Evolutionary conservation across 2,888 invertebrate genomes (phyloP), one percentile per base, ranked within the genome.

Genomic region (Lydus trimaculatus): DNA sequence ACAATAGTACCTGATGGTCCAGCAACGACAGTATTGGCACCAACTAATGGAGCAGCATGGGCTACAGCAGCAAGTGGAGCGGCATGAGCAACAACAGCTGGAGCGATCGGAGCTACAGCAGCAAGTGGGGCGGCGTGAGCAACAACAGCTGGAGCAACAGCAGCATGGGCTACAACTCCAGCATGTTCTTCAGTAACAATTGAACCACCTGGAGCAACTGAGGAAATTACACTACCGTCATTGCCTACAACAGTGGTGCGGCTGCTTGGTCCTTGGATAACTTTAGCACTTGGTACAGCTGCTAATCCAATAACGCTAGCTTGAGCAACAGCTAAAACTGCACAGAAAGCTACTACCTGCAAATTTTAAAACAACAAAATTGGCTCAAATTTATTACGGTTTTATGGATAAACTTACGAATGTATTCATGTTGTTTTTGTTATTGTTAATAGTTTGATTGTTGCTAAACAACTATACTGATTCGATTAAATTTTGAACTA

Each of bases 191-290:
- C 73, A 33, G 72, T 69, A 60, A 81, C 63, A 61, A 81, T 75
- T 56, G 76, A 72, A 25, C 80, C 81, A 31, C 78, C 81, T 59
- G 80, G 80, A 31, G 78, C 73, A 20, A 76, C 75, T 25, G 81
- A 74, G 11, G 78, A 77, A 65, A 81, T 79, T n/a, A 74, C 72
- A 65, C 80, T 80, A 31, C 80, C 79, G 58, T 81, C 81, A 39
- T 76, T 74, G 31, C 79, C 81, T 13, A 78, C 74, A 7, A 80
- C 67, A 28, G 78, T 79, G 15, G 77, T 72, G 61, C 75, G 79
- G 61, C 74, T 72, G 74, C 80, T 80, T 7, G 80, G 80, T 68
- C 80, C 80, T 73, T 81, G 81, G 43, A 82, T 67, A 56, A 81
- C 72, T 36, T 72, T 72, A 6, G 76, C 75, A 15, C 77, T 73